phyloP scores from a whole-genome alignment of 37 sponge, comb jelly and placozoan genomes.

The Hormiphora californensis region DNA sequence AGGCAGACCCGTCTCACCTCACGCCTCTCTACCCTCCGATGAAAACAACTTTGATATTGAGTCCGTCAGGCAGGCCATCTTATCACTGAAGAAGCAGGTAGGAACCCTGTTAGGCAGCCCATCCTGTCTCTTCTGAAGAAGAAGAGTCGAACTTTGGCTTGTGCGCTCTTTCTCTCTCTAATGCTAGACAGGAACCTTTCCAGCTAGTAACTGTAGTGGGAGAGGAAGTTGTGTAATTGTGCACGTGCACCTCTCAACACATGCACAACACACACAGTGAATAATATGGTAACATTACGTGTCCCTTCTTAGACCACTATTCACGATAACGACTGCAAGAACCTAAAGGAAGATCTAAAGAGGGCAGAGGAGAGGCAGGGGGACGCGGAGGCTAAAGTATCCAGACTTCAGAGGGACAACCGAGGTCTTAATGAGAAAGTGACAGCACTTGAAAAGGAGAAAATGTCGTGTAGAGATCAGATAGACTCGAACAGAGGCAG shows the following conservation, averaged over 20 bases:
- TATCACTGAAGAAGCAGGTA: slow-evolving; percentile 48
- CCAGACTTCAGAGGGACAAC: not conserved
- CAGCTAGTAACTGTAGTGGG: too few species aligned
- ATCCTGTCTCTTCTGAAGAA: not conserved
- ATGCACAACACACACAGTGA: too few species aligned
- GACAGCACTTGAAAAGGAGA: not conserved
- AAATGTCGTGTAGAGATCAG: not conserved
- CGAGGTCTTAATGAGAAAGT: not conserved
- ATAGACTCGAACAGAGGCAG: not conserved
- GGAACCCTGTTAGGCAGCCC: not conserved
- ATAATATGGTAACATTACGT: too few species aligned
- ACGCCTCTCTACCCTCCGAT: not conserved
- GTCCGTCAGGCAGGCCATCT: slow-evolving; percentile 18
- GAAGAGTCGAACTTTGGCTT: too few species aligned
- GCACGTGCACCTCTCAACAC: too few species aligned
- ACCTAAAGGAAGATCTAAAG: not conserved
- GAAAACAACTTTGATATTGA: slow-evolving; percentile 4
- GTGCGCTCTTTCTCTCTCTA: too few species aligned
- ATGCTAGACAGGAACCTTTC: too few species aligned
- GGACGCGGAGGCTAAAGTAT: not conserved
- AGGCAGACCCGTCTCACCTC: not conserved
- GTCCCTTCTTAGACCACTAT: not conserved
- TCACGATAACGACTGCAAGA: slow-evolving; percentile 2
- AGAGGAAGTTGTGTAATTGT: too few species aligned
- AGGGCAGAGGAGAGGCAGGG: not conserved